These are phyloP conservation scores for Porites lutea DNA, from an alignment of 64 coral and sea anemone genomes.

Conservation along the genomic window DNA sequence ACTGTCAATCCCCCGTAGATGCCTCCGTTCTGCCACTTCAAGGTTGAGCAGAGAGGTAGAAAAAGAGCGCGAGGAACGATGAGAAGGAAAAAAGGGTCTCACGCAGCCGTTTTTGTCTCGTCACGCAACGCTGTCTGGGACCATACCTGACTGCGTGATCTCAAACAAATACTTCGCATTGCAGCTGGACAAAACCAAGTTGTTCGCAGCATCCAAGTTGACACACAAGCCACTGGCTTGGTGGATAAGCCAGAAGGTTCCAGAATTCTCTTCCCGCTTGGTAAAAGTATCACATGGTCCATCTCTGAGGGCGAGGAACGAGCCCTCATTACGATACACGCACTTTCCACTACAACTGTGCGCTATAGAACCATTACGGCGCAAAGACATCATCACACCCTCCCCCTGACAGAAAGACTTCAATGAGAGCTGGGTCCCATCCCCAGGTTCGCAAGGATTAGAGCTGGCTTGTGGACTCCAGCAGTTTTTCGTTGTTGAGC, in stretches of 20 bases:
- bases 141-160: conserved; percentile 29
- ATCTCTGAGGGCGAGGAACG: conserved; percentile 59
- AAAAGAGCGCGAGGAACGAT: background rate
- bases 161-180: conserved; percentile 41
- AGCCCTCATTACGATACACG: conserved; percentile 38
- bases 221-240: conserved; percentile 44
- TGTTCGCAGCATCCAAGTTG: conserved; percentile 11
- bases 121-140: too few species aligned
- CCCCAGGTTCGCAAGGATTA: conserved; percentile 50
- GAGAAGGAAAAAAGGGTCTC: too few species aligned
- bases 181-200: background rate
- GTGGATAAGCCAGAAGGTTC: conserved; percentile 10
- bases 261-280: background rate
- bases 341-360: conserved; percentile 90
- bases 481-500: conserved; percentile 62
- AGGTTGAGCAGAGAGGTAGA: background rate
- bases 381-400: conserved; percentile 80
- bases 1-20: too few species aligned
- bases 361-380: conserved; percentile 42
- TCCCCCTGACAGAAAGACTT: conserved; percentile 69
- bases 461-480: conserved; percentile 75
- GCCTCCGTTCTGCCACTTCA: too few species aligned
- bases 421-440: conserved; percentile 61
- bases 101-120: too few species aligned
- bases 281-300: conserved; percentile 49